phyloP scores from a whole-genome alignment of 92 coral and sea anemone genomes.

The Umimayanthus chanpuru region DNA sequence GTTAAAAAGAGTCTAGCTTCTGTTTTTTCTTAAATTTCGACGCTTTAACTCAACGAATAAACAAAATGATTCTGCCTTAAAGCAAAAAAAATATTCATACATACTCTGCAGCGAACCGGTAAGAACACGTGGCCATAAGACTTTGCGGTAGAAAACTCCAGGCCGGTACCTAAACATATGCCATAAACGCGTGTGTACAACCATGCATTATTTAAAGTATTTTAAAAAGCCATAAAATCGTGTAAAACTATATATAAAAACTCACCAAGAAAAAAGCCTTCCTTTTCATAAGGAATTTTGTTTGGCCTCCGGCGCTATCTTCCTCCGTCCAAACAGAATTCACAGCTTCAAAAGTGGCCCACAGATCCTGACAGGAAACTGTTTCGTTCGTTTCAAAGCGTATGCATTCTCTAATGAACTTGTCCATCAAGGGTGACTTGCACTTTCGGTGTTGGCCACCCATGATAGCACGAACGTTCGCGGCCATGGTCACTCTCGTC shows the following conservation, averaged over 20 bases:
- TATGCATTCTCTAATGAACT: background rate
- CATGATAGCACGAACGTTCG: background rate
- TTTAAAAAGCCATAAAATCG: too few relatives aligned
- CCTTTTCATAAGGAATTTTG: background rate
- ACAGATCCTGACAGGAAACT: background rate
- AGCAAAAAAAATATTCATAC: too few relatives aligned
- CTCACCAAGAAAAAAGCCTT: background rate
- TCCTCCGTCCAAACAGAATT: background rate
- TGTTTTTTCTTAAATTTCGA: too few relatives aligned
- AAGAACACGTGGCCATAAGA: too few relatives aligned
- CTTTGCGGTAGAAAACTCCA: too few relatives aligned
- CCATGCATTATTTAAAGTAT: too few relatives aligned
- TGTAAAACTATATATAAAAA: background rate
- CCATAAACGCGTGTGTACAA: too few relatives aligned
- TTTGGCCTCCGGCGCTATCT: background rate
- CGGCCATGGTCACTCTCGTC: background rate
- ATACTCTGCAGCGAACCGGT: too few relatives aligned
- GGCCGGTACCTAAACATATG: too few relatives aligned
- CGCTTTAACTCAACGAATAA: too few relatives aligned
- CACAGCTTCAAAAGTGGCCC: background rate
- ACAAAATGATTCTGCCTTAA: too few relatives aligned
- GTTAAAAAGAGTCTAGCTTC: too few relatives aligned
- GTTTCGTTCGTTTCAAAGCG: background rate
- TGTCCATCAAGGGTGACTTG: background rate
- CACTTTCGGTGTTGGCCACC: constrained; percentile 11